Percentiles rank a stretch among this genome's conserved stretches.
These are phyloP conservation scores for Pegoplata infirma DNA, from an alignment of 2,888 invertebrate genomes.

Conservation along the genomic window DNA sequence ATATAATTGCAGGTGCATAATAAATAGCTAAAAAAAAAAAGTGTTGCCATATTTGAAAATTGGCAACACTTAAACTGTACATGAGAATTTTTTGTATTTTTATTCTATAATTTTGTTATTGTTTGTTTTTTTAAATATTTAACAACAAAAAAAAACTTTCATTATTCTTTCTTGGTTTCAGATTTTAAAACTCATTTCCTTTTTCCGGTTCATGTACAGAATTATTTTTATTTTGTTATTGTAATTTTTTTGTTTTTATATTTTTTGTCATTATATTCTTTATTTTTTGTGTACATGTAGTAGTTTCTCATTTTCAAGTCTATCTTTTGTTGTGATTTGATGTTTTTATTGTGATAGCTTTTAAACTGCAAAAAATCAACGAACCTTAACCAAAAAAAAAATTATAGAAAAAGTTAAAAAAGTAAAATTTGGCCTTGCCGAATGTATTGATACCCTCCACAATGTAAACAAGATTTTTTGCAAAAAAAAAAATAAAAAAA, in stretches of 20 bases:
- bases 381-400: constrained; percentile 57
- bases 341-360: constrained; percentile 23
- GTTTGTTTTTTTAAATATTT: neutral
- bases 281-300: constrained; percentile 3
- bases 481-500: too few relatives aligned
- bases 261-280: constrained; percentile 14
- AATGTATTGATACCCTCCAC: too few relatives aligned
- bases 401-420: too few relatives aligned
- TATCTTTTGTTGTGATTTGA: constrained; percentile 33
- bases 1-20: neutral
- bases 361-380: constrained; percentile 54
- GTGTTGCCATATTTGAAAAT: neutral
- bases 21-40: neutral
- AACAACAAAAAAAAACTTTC: constrained; percentile 34
- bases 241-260: constrained; percentile 38
- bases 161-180: constrained; percentile 37
- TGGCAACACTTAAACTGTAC: neutral
- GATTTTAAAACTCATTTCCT: constrained; percentile 60
- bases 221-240: constrained; percentile 28
- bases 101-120: neutral
- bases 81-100: neutral
- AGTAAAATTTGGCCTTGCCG: too few relatives aligned
- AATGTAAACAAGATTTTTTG: too few relatives aligned
- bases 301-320: constrained; percentile 13
- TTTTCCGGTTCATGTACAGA: constrained; percentile 46